Base-by-base conservation (phyloP, 2,888 invertebrate genomes). In the Pterostichus madidus region DNA sequence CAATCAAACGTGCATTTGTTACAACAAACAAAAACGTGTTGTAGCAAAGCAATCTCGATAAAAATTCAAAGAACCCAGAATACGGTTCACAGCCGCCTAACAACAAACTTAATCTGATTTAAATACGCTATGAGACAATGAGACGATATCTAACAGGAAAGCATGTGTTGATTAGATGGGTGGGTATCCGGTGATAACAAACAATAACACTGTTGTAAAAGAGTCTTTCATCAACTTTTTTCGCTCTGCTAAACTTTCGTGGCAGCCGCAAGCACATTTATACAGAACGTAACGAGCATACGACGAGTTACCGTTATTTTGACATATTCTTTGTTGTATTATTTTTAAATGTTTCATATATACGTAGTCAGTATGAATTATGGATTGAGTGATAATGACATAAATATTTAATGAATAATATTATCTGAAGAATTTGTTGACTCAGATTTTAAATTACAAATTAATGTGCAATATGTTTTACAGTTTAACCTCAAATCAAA, bases 261-360 rank as follows among this genome's bases (percentile, higher is more conserved):
- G 44, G 80, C 56, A 79, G 13, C 46, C 32, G 46, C 13, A 31
- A 76, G 75, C 52, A 32, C 52, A 46, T 73, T 52, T 80, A 56
- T 49, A 80, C 71, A 53, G 71, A 49, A 64, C 32, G 64, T 15
- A 64, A 80, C 64, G 31, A 39, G 68, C 59, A 52, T 53, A 52
- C 11, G 61, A 35, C 46, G 15, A 75, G 61, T 46, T 81, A 81
- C 81, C 81, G 81, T 81, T 81, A 81, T 75, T 75, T 81, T 75
- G 73, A 80, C 80, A 49, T 68, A 71, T 75, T 81, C 81, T 81
- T 81, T 81, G 81, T 75, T 73, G 11, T 71, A 80, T 75, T 73
- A 73, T 61, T 59, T 49, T 75, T 61, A 75, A 81, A 73, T 59
- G 31, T 13, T 11, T 56, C 31, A 52, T 13, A 80, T 15, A 68